Base-by-base conservation (phyloP, 2,797 vertebrate genomes). In the Tenualosa thibaudeaui region DNA sequence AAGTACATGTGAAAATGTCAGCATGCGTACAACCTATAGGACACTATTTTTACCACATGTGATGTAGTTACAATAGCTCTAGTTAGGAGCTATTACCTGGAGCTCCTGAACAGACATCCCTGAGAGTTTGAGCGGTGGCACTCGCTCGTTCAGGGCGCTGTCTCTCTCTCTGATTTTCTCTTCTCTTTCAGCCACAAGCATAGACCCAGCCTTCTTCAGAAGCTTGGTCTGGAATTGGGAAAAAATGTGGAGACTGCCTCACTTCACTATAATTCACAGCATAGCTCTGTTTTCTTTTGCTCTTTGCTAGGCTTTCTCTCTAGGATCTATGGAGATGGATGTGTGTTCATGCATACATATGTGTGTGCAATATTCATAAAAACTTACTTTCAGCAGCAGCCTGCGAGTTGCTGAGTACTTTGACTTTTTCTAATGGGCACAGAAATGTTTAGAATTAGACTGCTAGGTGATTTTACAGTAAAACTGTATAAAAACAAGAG, bases 371-470 rank as follows among this genome's bases (percentile, higher is more conserved):
- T 12, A 71, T 75, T 75, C 15, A 26, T 71, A 17, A 19, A 82
- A 62, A 86, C 89, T 81, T 84, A 95, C 95, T 91, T 96, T 96
- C 85, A 96, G 87, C 7, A 75, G 91, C 83, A 95, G 91, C 31
- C 93, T 90, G 51, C 93, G 94, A 82, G 95, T 95, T 50, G 93
- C 93, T 81, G 94, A 92, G 90, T 93, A 94, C 84, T 95, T 94
- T 26, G 89, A 12, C 84, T 95, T 95, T 91, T 81, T 96, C 95
- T 96, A 90, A 78, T 90, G 90, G 84, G 40, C 37, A 78, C 40
- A 78, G 40, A 78, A 0, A 46, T 40, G 15, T 5, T 7, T 43
- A 78, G 37, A 71, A 71, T 71, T 37, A 71, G 62, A 10, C 40
- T 75, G 5, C 19, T 43, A 75, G 3, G 31, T 71, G 37, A 15